Conservation (phyloP, 2,888 invertebrate species). For the Dasysyrphus tricinctus region DNA sequence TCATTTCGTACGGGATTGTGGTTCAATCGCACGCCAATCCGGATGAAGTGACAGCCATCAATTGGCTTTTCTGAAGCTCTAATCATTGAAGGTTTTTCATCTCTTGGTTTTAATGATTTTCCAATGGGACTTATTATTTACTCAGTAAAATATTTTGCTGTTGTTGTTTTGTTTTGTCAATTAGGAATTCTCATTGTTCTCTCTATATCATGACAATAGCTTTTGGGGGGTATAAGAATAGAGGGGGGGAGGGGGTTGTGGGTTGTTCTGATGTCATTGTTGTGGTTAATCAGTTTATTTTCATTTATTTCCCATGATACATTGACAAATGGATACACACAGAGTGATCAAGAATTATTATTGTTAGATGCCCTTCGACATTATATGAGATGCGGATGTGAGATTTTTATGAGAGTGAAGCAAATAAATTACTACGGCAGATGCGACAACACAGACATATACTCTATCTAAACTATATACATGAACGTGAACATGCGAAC, state of each 20-base stretch:
- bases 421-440: slow-evolving; percentile 55
- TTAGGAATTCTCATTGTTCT: slow-evolving; percentile 24
- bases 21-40: slow-evolving; percentile 56
- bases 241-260: no score
- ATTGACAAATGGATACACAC: slow-evolving; percentile 40
- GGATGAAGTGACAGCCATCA: slow-evolving; percentile 64
- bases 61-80: slow-evolving; percentile 53
- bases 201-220: background rate
- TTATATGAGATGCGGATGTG: slow-evolving; percentile 24
- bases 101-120: slow-evolving; percentile 41
- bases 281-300: slow-evolving; percentile 40
- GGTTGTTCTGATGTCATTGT: background rate
- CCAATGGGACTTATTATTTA: slow-evolving; percentile 38
- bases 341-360: slow-evolving; percentile 44
- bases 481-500: background rate
- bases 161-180: slow-evolving; percentile 28
- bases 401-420: slow-evolving; percentile 8
- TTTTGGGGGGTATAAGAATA: background rate
- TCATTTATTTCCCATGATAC: slow-evolving; percentile 37
- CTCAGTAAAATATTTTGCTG: slow-evolving; percentile 22
- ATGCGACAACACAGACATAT: slow-evolving; percentile 2
- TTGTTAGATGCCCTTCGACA: slow-evolving; percentile 40
- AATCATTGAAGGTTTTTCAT: slow-evolving; percentile 32
- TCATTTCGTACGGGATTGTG: slow-evolving; percentile 55
- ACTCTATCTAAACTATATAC: no score